These are phyloP conservation scores for Leucophenga varia DNA, from an alignment of 1,140 invertebrate genomes.

Conservation along the genomic window DNA sequence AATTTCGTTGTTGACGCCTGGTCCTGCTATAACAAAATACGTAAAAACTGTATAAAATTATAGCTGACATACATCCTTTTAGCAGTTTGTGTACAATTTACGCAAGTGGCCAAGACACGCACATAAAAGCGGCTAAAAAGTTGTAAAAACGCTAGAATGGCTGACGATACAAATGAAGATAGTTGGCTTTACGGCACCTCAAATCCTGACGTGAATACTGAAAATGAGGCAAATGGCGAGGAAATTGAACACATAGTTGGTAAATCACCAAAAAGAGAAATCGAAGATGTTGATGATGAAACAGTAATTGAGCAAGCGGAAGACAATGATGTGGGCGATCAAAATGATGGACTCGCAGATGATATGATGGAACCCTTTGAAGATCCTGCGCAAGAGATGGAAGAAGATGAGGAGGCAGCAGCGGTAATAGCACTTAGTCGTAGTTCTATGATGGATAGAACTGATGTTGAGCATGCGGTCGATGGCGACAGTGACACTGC, in stretches of 20 bases:
- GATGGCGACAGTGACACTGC: slow-evolving; percentile 2
- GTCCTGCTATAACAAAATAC: too few species aligned
- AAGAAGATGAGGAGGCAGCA: slow-evolving; percentile 44
- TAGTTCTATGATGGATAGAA: slow-evolving; percentile 33
- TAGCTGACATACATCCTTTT: too few species aligned
- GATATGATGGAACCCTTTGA: slow-evolving; percentile 40
- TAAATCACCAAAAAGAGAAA: too few species aligned
- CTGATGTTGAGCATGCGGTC: slow-evolving; percentile 18
- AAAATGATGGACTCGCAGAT: slow-evolving; percentile 24
- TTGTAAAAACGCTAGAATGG: too few species aligned
- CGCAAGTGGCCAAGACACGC: too few species aligned
- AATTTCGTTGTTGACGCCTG: too few species aligned
- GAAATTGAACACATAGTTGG: background rate
- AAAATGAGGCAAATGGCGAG: slow-evolving; percentile 33
- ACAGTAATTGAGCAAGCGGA: slow-evolving; percentile 27
- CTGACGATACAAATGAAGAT: slow-evolving; percentile 71
- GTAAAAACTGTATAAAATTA: too few species aligned
- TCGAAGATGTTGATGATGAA: slow-evolving; percentile 55
- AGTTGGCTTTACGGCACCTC: slow-evolving; percentile 74
- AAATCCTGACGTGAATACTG: slow-evolving; percentile 56
- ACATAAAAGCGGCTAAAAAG: too few species aligned
- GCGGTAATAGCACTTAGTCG: slow-evolving; percentile 19
- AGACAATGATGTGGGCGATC: slow-evolving; percentile 4
- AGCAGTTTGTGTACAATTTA: too few species aligned
- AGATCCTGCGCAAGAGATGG: slow-evolving; percentile 52